Evolutionary conservation across 2,113 vertebrate species (phyloP).

Genomic region (Dasypus novemcinctus): DNA sequence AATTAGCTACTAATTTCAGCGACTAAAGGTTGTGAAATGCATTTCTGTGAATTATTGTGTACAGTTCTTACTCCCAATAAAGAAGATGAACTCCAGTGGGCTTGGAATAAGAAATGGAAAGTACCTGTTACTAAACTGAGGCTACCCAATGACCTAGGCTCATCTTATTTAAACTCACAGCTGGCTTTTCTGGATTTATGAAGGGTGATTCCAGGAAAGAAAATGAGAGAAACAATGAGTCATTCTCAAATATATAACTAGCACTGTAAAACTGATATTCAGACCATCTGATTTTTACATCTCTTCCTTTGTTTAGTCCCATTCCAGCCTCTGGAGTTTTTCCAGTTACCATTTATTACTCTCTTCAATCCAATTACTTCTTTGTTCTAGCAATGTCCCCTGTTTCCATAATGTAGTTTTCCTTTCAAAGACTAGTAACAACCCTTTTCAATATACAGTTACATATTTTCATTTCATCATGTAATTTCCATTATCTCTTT

Average conservation of each 20-base stretch:
- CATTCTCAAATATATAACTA: conserved; percentile 46
- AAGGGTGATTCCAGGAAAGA: conserved; percentile 37
- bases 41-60: conserved; percentile 26
- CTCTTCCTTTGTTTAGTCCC: background rate
- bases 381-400: background rate
- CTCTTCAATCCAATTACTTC: background rate
- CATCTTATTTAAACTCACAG: background rate
- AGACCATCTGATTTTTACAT: conserved; percentile 5
- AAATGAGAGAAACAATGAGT: conserved; percentile 58
- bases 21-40: conserved; percentile 25
- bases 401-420: background rate
- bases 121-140: background rate
- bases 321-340: background rate
- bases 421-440: conserved; percentile 35
- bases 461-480: background rate
- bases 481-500: background rate
- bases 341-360: background rate
- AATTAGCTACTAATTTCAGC: conserved; percentile 57
- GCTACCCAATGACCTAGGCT: background rate
- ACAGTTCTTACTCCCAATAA: background rate
- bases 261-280: conserved; percentile 33
- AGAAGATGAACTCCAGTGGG: background rate
- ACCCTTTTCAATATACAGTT: conserved; percentile 41
- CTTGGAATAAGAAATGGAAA: background rate
- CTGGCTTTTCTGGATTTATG: background rate